Evolutionary conservation across 2,797 vertebrate genomes (phyloP), one percentile per base, ranked within the genome.

Genomic region (Enteromius afrohamiltoni): DNA sequence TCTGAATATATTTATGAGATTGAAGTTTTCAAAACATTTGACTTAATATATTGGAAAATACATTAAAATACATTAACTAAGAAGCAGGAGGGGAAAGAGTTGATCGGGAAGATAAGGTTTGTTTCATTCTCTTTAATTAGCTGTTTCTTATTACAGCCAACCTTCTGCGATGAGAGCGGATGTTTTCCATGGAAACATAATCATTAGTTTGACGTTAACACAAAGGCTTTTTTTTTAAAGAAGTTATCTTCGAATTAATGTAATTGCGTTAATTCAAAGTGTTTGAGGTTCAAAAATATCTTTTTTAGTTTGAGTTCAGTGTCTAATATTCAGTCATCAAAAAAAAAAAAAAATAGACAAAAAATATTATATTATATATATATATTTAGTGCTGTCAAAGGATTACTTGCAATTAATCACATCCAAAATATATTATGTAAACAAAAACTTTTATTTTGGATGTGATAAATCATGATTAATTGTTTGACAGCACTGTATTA

Each of bases 21-120:
- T 81, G 26, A 81, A 73, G 58, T 42, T 42, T 42, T 64, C 42
- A 40, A 74, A 73, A 82, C 60, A 65, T 82, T 40, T 11, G 0
- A 75, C 19, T 26, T n/a, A 75, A 45, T 51, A 67, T 51, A 79
- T 21, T 79, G 65, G 21, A 37, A 55, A 69, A 58, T 58, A 67
- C 13, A 65, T 26, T 29, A 4, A 34, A 34, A 62, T 7, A 13
- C 10, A 26, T 14, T 14, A 31, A 37, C 2, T 29, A 29, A 37
- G 34, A 51, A 34, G 62, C 45, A 14, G 11, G 21, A 42, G 34
- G 49, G 19, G 13, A 68, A 68, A 11, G 2, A 40, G 21, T 23
- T 55, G 49, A 69, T 37, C 2, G 10, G 34, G 9, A 29, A 53
- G 5, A 80, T 42, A 47, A 67, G 47, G 10, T 68, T 68, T 17